Evolutionary conservation across 2,888 invertebrate species (phyloP).

Genomic region (Cosmopolites sordidus): DNA sequence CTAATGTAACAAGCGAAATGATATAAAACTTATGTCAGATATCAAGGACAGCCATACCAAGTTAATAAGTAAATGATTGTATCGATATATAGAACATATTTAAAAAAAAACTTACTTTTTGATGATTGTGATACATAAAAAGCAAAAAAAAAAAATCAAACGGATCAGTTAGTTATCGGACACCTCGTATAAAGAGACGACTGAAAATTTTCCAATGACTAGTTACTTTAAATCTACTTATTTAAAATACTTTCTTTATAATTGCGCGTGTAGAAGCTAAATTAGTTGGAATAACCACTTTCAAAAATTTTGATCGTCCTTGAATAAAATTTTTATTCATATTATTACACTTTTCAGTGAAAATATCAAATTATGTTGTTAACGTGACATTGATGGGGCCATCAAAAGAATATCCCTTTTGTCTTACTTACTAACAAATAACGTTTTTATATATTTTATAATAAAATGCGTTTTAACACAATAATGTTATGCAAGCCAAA

Average conservation of each 20-base stretch:
- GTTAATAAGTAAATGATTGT: too few relatives aligned
- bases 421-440: background rate
- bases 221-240: background rate
- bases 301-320: background rate
- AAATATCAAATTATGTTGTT: background rate
- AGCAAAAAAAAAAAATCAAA: background rate
- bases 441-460: background rate
- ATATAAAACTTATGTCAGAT: too few relatives aligned
- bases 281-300: background rate
- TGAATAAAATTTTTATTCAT: background rate
- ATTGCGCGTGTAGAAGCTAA: background rate
- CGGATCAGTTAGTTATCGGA: too few relatives aligned
- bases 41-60: too few relatives aligned
- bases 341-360: background rate
- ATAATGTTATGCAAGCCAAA: background rate
- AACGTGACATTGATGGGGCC: background rate
- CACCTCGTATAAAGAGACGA: too few relatives aligned
- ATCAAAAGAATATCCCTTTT: conserved; percentile 1
- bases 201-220: background rate
- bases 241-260: background rate
- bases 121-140: too few relatives aligned
- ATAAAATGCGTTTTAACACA: background rate
- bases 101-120: too few relatives aligned
- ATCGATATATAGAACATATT: too few relatives aligned
- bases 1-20: too few relatives aligned